Conservation (phyloP, 2,113 vertebrate species). For the Spheniscus mendiculus region DNA sequence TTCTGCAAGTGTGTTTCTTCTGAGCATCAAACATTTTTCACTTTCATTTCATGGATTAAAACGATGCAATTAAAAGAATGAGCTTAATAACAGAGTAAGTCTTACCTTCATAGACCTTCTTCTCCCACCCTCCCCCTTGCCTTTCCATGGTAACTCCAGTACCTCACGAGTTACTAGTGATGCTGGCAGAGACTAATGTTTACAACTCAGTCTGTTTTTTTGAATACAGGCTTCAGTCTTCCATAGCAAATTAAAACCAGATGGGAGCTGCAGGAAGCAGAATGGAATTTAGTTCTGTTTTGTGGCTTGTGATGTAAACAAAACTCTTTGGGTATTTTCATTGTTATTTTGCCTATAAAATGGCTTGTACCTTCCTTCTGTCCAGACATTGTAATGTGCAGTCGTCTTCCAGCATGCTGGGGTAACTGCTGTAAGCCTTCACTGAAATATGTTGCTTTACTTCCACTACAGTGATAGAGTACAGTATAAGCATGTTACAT, state of each 20-base stretch:
- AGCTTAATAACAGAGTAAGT: background rate
- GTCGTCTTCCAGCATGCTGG: background rate
- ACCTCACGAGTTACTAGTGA: constrained; percentile 14
- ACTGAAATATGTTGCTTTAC: background rate
- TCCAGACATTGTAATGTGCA: background rate
- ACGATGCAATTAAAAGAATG: background rate
- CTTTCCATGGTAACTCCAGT: background rate
- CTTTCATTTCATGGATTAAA: background rate
- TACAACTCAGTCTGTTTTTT: constrained; percentile 23
- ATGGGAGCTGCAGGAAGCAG: constrained; percentile 18
- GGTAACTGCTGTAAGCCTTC: background rate
- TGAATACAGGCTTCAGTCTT: constrained; percentile 31
- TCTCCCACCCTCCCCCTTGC: background rate
- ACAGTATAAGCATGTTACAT: background rate
- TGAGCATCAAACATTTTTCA: background rate
- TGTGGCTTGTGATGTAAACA: constrained; percentile 30
- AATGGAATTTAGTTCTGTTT: constrained; percentile 35
- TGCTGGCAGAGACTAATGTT: constrained; percentile 24
- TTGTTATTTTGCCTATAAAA: constrained; percentile 7
- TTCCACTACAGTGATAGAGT: background rate
- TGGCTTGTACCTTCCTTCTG: background rate
- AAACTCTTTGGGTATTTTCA: background rate
- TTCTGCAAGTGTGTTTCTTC: background rate
- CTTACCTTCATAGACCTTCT: background rate
- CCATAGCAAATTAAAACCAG: constrained; percentile 48